Percentiles rank a stretch among this genome's conserved stretches.
Evolutionary conservation across 2,797 vertebrate species (phyloP).

Genomic region (Rhabdophis nuchalis): DNA sequence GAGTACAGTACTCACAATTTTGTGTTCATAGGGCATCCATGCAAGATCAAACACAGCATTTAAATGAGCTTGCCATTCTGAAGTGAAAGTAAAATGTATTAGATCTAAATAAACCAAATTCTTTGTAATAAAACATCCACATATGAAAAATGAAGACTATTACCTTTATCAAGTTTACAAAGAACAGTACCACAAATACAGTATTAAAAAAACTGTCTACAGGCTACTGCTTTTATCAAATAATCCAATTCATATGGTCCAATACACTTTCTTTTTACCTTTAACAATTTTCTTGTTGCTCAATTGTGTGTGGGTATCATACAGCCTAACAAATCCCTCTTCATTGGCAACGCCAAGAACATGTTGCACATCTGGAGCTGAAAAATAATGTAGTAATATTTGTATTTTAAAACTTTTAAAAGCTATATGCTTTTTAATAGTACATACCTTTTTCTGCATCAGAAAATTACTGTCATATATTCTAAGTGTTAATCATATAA

Average conservation of each 20-base stretch:
- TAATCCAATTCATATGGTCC: background rate
- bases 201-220: background rate
- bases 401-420: background rate
- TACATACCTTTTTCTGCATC: background rate
- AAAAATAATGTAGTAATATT: conserved; percentile 3
- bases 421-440: background rate
- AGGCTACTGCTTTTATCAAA: background rate
- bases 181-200: background rate
- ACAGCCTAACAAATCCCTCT: conserved; percentile 88
- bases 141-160: background rate
- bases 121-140: background rate
- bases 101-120: conserved; percentile 9
- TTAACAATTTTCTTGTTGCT: conserved; percentile 73
- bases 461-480: background rate
- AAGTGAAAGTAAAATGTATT: conserved; percentile 38
- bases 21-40: conserved; percentile 90
- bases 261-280: conserved; percentile 70
- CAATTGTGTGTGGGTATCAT: conserved; percentile 79
- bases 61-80: conserved; percentile 95
- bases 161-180: background rate
- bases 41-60: conserved; percentile 96
- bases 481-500: background rate
- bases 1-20: conserved; percentile 76
- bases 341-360: conserved; percentile 90
- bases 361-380: conserved; percentile 73